Evolutionary conservation across 2,797 vertebrate genomes (phyloP), one percentile per base, ranked within the genome.

Genomic region (Melanotaenia nigrans): DNA sequence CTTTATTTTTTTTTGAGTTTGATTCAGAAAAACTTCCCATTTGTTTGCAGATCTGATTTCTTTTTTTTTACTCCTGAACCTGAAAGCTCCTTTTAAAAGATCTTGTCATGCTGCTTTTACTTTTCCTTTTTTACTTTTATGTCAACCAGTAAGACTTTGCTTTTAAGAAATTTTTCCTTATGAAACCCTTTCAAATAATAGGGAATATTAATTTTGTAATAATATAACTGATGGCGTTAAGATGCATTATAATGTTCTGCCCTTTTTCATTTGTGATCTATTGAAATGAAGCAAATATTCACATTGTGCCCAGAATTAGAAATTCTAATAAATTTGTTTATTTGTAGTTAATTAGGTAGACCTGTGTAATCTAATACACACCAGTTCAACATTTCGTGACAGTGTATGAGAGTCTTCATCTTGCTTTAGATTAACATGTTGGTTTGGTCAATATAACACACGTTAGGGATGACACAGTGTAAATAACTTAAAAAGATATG

Each of bases 1-100:
- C 36, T 49, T 61, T 12, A 9, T 60, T 71, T 30, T 30, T 10
- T 65, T 49, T 1, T 63, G 1, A 63, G 42, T 68, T 71, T 47
- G 22, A 68, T 51, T 51, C 9, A 22, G n/a, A 30, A 51, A 3
- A 8, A 22, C 9, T 4, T 22, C 0, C 10, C n/a, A 51, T 22
- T 10, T 7, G 2, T n/a, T 16, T 45, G 42, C 18, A 45, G 10
- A 12, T 65, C 3, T 63, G 0, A 9, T 8, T 65, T 60, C 40
- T 12, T 4, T 20, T 4, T 20, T 30, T 30, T n/a, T 2, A 24
- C 45, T 65, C 10, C 36, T 54, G 14, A 30, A 22, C 38, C 5
- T 65, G 14, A 38, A 54, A 54, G 25, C 0, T 53, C 22, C 16
- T 53, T 54, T 12, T 24, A 25, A 65, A 54, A 14, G 13, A 16